phyloP scores from a whole-genome alignment of 2,797 vertebrate genomes.

The Orestias chungarensis region DNA sequence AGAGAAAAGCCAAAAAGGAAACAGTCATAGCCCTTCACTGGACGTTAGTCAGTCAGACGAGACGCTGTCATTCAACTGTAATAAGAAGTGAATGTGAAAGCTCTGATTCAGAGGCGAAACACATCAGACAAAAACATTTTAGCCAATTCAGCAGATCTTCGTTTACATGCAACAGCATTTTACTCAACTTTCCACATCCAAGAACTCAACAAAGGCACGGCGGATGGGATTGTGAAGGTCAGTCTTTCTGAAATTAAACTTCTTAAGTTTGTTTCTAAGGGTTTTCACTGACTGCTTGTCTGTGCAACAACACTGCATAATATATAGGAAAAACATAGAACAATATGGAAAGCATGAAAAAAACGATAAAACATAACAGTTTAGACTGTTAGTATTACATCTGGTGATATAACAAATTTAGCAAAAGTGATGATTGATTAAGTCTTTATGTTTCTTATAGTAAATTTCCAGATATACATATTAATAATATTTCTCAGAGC shows the following conservation, averaged over 20 bases:
- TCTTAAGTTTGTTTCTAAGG: not conserved
- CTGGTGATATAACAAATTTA: not conserved
- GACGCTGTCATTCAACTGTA: constrained; percentile 75
- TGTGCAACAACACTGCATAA: not conserved
- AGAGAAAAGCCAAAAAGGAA: constrained; percentile 48
- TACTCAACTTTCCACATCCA: constrained; percentile 41
- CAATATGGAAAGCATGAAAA: not conserved
- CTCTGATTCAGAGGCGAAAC: constrained; percentile 74
- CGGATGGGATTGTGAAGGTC: not conserved
- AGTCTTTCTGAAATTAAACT: not conserved
- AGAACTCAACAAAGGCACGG: constrained; percentile 1
- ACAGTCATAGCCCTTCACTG: constrained; percentile 57
- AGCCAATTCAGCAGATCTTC: constrained; percentile 63
- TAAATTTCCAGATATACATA: not conserved
- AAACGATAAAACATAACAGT: not conserved
- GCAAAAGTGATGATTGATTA: not conserved
- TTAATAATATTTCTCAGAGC: not conserved
- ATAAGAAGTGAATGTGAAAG: constrained; percentile 62
- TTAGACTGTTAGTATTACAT: not conserved
- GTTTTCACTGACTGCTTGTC: not conserved
- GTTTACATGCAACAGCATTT: constrained; percentile 34
- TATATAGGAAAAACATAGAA: not conserved
- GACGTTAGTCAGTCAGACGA: constrained; percentile 61
- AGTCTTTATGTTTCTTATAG: not conserved
- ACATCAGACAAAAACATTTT: constrained; percentile 55